Conservation (phyloP, 2,888 invertebrate genomes). For the Drosophila barbarae region DNA sequence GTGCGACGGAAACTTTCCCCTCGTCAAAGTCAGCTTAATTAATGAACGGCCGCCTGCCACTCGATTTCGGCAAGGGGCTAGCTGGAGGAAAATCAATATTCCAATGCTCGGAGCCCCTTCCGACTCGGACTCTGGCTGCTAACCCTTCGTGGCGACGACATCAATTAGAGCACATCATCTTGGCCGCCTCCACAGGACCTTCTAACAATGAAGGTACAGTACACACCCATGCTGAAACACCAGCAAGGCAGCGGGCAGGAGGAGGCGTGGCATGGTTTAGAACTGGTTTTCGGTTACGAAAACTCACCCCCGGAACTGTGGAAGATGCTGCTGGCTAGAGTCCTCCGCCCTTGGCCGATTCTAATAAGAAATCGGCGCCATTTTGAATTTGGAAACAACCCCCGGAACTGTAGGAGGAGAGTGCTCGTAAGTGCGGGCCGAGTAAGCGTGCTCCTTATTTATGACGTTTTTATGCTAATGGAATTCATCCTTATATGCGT, state of each 20-base stretch:
- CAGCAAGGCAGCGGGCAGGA: constrained; percentile 31
- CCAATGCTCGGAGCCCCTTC: constrained; percentile 37
- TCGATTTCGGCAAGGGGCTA: not conserved
- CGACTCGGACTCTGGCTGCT: constrained; percentile 1
- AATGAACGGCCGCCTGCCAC: constrained; percentile 48
- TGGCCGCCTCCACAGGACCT: constrained; percentile 47
- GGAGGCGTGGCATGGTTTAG: constrained; percentile 59
- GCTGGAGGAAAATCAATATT: constrained; percentile 63
- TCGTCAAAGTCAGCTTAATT: constrained; percentile 76
- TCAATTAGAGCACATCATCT: constrained; percentile 68
- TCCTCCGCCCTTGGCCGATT: constrained; percentile 54
- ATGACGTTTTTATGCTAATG: constrained; percentile 76
- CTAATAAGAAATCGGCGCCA: constrained; percentile 78
- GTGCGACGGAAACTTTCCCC: constrained; percentile 55
- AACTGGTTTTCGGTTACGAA: constrained; percentile 59
- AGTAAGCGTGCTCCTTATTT: constrained; percentile 67
- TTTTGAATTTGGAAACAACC: constrained; percentile 72
- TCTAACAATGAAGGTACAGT: constrained; percentile 52
- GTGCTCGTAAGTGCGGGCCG: constrained; percentile 22
- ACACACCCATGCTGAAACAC: constrained; percentile 36
- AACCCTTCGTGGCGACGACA: constrained; percentile 57
- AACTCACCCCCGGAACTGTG: constrained; percentile 64
- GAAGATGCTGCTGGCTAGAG: constrained; percentile 51
- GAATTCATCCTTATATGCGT: constrained; percentile 43
- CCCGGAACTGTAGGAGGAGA: constrained; percentile 51